Percentiles rank a stretch among this genome's conserved stretches.
These are phyloP conservation scores for Zophobas atratus DNA, from an alignment of 1,140 invertebrate species.

Conservation along the genomic window DNA sequence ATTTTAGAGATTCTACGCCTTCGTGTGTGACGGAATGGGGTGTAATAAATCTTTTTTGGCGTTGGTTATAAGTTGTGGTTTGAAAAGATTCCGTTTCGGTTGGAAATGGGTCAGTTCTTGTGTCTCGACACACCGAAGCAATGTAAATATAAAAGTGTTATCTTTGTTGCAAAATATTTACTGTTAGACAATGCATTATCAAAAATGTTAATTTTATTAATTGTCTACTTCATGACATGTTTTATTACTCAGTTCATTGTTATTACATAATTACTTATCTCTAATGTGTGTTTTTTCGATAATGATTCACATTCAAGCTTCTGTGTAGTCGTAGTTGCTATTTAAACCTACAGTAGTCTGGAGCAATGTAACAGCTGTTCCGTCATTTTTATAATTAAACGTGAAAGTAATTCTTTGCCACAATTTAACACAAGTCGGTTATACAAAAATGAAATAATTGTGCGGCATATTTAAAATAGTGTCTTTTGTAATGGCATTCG, in stretches of 20 bases:
- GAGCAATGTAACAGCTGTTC: conserved; percentile 24
- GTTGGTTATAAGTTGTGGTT: neutral
- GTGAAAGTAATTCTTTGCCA: conserved; percentile 37
- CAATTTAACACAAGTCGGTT: too few species aligned
- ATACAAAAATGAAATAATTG: too few species aligned
- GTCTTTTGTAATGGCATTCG: too few species aligned
- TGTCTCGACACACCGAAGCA: neutral
- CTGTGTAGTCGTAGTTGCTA: neutral
- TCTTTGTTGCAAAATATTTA: conserved; percentile 21
- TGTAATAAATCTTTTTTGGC: conserved; percentile 20
- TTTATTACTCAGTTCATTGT: conserved; percentile 34
- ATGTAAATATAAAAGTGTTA: neutral
- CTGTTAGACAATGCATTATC: conserved; percentile 11
- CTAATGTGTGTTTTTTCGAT: conserved; percentile 14
- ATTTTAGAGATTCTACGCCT: conserved; percentile 29
- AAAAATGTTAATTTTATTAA: conserved; percentile 31
- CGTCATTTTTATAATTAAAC: conserved; percentile 40
- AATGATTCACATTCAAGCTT: conserved; percentile 25
- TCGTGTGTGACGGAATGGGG: neutral
- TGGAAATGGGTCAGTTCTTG: too few species aligned
- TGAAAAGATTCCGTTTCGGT: conserved; percentile 5
- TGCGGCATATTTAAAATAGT: too few species aligned
- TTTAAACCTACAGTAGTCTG: conserved; percentile 12
- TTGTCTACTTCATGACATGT: conserved; percentile 22
- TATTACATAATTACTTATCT: conserved; percentile 31